A percentile compares a stretch with the other conserved stretches of the same genome.
phyloP scores from a whole-genome alignment of 2,797 vertebrate species.

The Sebastes oblongus region DNA sequence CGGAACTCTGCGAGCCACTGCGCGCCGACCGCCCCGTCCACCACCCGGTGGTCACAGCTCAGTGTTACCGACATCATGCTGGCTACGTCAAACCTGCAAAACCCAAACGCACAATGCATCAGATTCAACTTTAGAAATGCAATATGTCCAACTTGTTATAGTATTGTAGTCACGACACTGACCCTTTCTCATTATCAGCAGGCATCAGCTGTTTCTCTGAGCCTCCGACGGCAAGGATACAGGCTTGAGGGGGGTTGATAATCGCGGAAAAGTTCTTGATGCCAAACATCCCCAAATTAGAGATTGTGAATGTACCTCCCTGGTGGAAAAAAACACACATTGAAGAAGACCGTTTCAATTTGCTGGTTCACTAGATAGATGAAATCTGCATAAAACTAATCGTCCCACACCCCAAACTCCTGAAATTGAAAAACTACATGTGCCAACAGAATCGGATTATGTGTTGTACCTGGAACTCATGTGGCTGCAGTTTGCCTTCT shows the following conservation, averaged over 20 bases:
- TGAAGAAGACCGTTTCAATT: background rate
- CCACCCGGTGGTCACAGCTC: constrained; percentile 96
- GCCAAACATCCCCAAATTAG: constrained; percentile 98
- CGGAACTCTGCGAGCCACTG: constrained; percentile 98
- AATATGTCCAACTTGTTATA: fast-evolving
- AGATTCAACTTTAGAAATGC: background rate
- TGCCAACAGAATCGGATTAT: background rate
- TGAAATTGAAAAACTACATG: background rate
- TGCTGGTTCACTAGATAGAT: background rate
- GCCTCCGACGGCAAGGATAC: constrained; percentile 94
- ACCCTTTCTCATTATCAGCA: constrained; percentile 96
- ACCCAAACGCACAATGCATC: background rate
- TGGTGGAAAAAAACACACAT: constrained; percentile 47
- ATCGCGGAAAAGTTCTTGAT: constrained; percentile 98
- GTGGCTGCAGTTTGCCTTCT: constrained; percentile 95
- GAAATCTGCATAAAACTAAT: background rate
- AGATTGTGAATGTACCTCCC: constrained; percentile 98
- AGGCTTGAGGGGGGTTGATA: constrained; percentile 97
- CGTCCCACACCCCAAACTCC: background rate
- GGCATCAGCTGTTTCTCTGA: constrained; percentile 92
- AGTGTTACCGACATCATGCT: constrained; percentile 96
- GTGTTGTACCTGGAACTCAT: constrained; percentile 92
- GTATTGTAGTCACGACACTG: constrained; percentile 28
- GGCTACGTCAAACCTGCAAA: constrained; percentile 90
- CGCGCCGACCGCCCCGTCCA: constrained; percentile 95